Percentiles rank a stretch among this genome's conserved stretches.
Conservation (phyloP, 2,797 vertebrate species). For the Sardinella longiceps region DNA sequence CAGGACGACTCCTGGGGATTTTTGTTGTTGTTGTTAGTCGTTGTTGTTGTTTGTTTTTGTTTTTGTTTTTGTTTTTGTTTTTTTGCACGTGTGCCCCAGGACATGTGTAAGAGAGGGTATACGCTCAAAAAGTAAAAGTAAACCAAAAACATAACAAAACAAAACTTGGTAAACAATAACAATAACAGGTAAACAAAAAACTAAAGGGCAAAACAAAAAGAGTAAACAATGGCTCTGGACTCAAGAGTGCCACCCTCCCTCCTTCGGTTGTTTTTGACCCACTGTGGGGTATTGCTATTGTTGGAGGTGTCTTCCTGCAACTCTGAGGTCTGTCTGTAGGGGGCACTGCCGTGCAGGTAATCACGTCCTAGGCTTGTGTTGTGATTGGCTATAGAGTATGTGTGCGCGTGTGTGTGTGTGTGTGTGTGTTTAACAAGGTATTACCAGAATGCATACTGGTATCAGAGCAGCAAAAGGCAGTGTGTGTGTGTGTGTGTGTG, state of each 20-base stretch:
- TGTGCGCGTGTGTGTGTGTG: background rate
- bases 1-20: constrained; percentile 26
- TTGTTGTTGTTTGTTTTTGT: background rate
- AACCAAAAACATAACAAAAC: background rate
- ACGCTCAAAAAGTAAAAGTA: too few species aligned
- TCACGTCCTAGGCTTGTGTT: background rate
- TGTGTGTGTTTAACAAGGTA: background rate
- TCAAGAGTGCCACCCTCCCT: background rate
- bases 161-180: background rate
- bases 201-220: background rate
- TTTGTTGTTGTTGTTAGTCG: constrained; percentile 10
- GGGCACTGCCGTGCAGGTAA: background rate
- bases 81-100: constrained; percentile 30
- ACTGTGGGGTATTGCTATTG: background rate
- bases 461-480: background rate
- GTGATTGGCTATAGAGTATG: background rate
- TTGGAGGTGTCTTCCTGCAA: background rate
- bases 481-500: background rate
- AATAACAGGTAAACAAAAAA: background rate
- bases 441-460: background rate
- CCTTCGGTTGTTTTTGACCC: background rate
- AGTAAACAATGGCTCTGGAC: background rate
- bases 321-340: background rate
- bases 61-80: constrained; percentile 30
- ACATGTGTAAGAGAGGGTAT: too few species aligned